phyloP scores from a whole-genome alignment of 2,797 vertebrate genomes.

The Sarcophilus harrisii region DNA sequence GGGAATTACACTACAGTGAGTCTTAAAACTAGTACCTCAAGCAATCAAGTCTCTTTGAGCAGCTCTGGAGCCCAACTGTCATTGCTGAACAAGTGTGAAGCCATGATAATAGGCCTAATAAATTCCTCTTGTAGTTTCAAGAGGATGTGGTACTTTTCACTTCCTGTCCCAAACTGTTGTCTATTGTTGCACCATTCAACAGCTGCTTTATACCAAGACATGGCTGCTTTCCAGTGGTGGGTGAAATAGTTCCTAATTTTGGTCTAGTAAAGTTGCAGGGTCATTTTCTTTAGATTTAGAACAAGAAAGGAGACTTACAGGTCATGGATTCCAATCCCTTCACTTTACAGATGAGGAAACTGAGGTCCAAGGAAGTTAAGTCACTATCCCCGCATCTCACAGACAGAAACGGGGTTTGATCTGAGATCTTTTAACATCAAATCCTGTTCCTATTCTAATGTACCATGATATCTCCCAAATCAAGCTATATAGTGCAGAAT shows the following conservation, averaged over 20 bases:
- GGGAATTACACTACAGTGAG: slow-evolving; percentile 13
- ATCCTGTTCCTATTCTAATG: not conserved
- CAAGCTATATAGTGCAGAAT: not conserved
- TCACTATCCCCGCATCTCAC: not conserved
- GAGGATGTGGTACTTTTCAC: slow-evolving; percentile 65
- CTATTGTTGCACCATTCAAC: not conserved
- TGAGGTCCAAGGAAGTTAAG: not conserved
- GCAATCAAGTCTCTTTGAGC: slow-evolving; percentile 6
- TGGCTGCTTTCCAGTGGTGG: slow-evolving; percentile 35
- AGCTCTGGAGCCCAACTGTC: slow-evolving; percentile 39
- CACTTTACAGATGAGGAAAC: not conserved
- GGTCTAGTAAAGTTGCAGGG: not conserved
- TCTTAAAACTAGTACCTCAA: slow-evolving; percentile 11
- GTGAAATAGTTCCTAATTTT: not conserved
- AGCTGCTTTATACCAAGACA: slow-evolving; percentile 56
- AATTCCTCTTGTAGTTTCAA: slow-evolving; percentile 62
- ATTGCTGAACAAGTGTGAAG: slow-evolving; percentile 63
- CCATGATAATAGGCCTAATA: slow-evolving; percentile 61
- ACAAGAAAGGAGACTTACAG: not conserved
- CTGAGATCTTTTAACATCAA: not conserved
- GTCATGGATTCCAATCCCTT: not conserved
- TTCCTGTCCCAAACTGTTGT: slow-evolving; percentile 59
- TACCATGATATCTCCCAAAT: not conserved
- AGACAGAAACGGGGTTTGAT: not conserved
- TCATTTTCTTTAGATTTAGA: not conserved